phyloP scores from a whole-genome alignment of 2,797 vertebrate genomes.

The Xenentodon cancila region DNA sequence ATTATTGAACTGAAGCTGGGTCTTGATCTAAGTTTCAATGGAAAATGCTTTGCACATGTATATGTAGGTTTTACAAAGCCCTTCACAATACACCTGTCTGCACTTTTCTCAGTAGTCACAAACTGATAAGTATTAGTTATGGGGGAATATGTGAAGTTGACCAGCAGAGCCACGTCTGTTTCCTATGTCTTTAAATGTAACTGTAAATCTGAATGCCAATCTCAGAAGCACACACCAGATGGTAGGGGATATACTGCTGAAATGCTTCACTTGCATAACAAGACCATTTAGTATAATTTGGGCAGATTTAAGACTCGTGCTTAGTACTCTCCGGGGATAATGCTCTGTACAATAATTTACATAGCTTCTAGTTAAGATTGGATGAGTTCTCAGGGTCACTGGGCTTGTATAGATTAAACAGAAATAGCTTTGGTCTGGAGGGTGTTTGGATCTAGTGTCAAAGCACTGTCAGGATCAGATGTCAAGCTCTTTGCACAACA shows the following conservation, averaged over 20 bases:
- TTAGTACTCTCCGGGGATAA: neutral
- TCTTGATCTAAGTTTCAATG: no score
- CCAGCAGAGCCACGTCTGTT: no score
- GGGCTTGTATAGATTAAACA: constrained; percentile 73
- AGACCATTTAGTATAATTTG: constrained; percentile 6
- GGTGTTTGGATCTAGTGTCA: constrained; percentile 59
- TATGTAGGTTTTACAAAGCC: no score
- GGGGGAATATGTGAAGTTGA: no score
- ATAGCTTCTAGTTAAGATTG: constrained; percentile 53
- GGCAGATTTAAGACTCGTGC: neutral
- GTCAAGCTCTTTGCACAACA: constrained; percentile 40
- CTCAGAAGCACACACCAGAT: neutral
- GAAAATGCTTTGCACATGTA: no score
- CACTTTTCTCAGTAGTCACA: no score
- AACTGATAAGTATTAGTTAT: no score
- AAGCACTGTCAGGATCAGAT: constrained; percentile 52
- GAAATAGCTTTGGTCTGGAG: constrained; percentile 72
- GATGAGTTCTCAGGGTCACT: constrained; percentile 40
- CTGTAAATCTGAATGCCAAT: no score
- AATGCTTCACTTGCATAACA: neutral
- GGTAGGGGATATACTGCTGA: neutral
- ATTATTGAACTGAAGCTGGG: no score
- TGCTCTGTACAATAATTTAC: constrained; percentile 36
- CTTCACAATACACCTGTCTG: no score
- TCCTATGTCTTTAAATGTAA: neutral